Evolutionary conservation across 2,797 vertebrate genomes (phyloP), one percentile per base, ranked within the genome.

Genomic region (Oryzias dopingdopingensis): DNA sequence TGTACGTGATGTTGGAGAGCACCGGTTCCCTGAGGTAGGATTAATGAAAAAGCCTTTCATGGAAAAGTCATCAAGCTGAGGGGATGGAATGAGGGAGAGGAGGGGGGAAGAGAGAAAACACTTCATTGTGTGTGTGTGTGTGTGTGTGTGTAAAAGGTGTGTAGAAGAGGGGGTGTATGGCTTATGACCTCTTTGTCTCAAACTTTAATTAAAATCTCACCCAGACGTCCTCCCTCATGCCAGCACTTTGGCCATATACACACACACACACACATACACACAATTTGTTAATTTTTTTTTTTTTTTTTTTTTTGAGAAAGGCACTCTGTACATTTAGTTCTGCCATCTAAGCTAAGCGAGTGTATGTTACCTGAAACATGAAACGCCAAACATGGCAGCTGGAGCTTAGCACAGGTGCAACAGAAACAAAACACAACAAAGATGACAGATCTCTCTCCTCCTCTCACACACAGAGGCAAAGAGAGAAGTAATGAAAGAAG

Each of bases 151-250:
- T 73, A 22, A 14, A 40, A 40, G 32, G 71, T 77, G 72, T 65
- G 63, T 26, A 62, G 76, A 76, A 72, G 84, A 81, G 87, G 84
- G 86, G 86, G 82, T 86, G 85, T 90, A 82, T 89, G 89, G 87
- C 86, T 86, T 87, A 87, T 91, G 92, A 91, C 91, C 90, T 91
- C 90, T 90, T 90, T 90, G 88, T 92, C 91, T 92, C 88, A 90
- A 91, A 91, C 89, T 91, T 92, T 92, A 92, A 92, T 92, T 92
- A 92, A 92, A 91, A 91, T 91, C 91, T 92, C 91, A 90, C 90
- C 90, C 89, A 92, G 90, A 92, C 90, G 88, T 92, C 90, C 87
- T 89, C 81, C 84, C 84, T 91, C 89, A 88, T 89, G 86, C 86
- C 89, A 90, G 81, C 77, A 70, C 86, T 86, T 65, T 71, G 82